Conservation (phyloP, 2,797 vertebrate species). For the Phylloscopus collybita region DNA sequence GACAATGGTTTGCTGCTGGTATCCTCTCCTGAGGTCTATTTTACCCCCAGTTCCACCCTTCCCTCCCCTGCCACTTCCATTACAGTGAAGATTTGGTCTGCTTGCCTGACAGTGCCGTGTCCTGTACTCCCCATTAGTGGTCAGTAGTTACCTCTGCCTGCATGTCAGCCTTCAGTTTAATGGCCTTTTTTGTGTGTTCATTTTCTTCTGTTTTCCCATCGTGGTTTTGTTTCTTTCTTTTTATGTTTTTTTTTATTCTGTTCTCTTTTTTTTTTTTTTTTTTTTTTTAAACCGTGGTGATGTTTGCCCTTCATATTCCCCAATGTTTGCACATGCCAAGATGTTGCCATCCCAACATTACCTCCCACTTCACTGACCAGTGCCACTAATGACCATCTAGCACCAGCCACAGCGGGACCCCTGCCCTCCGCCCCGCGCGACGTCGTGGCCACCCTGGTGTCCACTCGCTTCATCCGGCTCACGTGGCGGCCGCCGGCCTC, state of each 20-base stretch:
- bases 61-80: conserved; percentile 68
- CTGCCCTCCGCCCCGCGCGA: conserved; percentile 92
- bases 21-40: conserved; percentile 53
- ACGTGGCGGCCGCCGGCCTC: conserved; percentile 92
- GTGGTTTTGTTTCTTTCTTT: conserved; percentile 94
- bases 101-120: conserved; percentile 64
- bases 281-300: conserved; percentile 78
- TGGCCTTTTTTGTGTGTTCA: conserved; percentile 84
- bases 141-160: conserved; percentile 74
- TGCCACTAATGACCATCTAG: conserved; percentile 99
- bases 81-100: conserved; percentile 62
- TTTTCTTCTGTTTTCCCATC: conserved; percentile 85
- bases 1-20: conserved; percentile 5
- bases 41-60: conserved; percentile 61
- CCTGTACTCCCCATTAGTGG: conserved; percentile 72
- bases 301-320: conserved; percentile 82
- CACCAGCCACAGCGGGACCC: conserved; percentile 90
- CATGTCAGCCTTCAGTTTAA: conserved; percentile 84
- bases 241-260: conserved; percentile 78
- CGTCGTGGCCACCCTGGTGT: conserved; percentile 95
- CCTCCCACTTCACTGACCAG: conserved; percentile 98
- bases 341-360: conserved; percentile 94
- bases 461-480: conserved; percentile 97
- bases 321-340: conserved; percentile 88
- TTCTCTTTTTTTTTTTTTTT: conserved; percentile 76